Evolutionary conservation across 2,888 invertebrate genomes (phyloP), one percentile per base, ranked within the genome.

Genomic region (Tenthredo scrophulariae): DNA sequence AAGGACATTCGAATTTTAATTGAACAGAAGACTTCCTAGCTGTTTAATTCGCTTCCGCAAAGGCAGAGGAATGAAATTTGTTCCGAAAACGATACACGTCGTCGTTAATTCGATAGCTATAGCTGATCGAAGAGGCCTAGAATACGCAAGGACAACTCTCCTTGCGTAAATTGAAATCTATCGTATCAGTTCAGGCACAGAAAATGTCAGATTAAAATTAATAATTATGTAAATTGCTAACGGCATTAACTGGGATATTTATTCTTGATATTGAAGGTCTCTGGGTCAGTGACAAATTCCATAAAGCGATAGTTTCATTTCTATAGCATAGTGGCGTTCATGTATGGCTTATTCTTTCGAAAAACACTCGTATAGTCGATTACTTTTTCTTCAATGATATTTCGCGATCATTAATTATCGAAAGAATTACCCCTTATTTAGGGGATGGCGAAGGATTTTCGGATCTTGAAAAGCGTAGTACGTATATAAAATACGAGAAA

Each of bases 1-100:
- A 72, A 72, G 40, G 70, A 72, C 70, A n/a, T 72, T 33, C n/a
- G 54, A 54, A 72, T 72, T 40, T 18, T n/a, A n/a, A 72, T 13
- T 13, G 46, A 43, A 26, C 40, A 29, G 43, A 50, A 29, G 29
- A 46, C 26, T 29, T 46, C 29, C 46, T 10, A 18, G 26, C 22
- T 72, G 18, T n/a, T 9, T 26, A 22, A 7, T 26, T 74, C 43
- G 22, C 74, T 74, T 74, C 74, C 74, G 74, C 22, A 43, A 43
- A 46, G 9, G 22, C 26, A 74, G 46, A 74, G 2, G 1, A 13
- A 43, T 74, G 46, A 3, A 43, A 74, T 43, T 6, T 3, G 22
- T 22, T 46, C n/a, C 26, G 10, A 74, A 43, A 43, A 74, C n/a
- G 43, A 40, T 22, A 74, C 74, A 43, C 43, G 72, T 22, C 37